Percentiles rank a stretch among this genome's conserved stretches.
Evolutionary conservation across 1,140 invertebrate genomes (phyloP).

Genomic region (Drosophila biarmipes): DNA sequence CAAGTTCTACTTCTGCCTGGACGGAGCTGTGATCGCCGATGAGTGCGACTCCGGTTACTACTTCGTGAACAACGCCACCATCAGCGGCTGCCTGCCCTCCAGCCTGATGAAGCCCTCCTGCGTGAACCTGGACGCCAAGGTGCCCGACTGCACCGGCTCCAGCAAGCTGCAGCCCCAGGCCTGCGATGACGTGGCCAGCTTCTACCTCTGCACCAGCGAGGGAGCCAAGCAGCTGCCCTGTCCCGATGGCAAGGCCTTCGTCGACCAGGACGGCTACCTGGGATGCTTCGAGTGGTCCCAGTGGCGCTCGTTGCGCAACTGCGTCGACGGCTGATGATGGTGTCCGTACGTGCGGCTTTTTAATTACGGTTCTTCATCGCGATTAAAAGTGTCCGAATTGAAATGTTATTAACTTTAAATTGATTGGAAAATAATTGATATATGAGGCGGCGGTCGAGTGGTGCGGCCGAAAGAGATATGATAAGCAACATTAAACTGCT

Average conservation of each 20-base stretch:
- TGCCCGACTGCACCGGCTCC: conserved; percentile 34
- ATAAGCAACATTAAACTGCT: conserved; percentile 26
- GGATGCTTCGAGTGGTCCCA: conserved; percentile 56
- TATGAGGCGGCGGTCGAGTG: conserved; percentile 17
- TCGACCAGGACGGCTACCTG: conserved; percentile 47
- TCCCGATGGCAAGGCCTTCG: conserved; percentile 39
- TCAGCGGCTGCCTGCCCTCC: conserved; percentile 60
- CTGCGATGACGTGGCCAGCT: conserved; percentile 33
- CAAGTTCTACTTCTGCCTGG: conserved; percentile 58
- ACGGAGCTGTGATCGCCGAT: conserved; percentile 5
- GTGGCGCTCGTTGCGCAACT: conserved; percentile 53
- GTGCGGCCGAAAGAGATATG: conserved; percentile 45
- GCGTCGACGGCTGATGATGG: conserved; percentile 16
- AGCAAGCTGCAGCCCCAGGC: conserved; percentile 58
- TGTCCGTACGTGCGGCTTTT: too few relatives aligned
- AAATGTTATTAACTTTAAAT: conserved; percentile 63
- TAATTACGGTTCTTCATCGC: conserved; percentile 38
- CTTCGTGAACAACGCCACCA: conserved; percentile 63
- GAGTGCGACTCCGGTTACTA: conserved; percentile 43
- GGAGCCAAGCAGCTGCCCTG: conserved; percentile 36
- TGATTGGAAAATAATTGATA: conserved; percentile 75
- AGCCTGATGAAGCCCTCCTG: conserved; percentile 49
- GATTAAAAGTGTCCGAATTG: conserved; percentile 56
- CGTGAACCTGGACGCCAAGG: conserved; percentile 31
- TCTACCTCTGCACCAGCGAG: conserved; percentile 58